Percentiles rank a stretch among this genome's conserved stretches.
Conservation (phyloP, 1,140 invertebrate genomes). For the Drosophila repletoides region DNA sequence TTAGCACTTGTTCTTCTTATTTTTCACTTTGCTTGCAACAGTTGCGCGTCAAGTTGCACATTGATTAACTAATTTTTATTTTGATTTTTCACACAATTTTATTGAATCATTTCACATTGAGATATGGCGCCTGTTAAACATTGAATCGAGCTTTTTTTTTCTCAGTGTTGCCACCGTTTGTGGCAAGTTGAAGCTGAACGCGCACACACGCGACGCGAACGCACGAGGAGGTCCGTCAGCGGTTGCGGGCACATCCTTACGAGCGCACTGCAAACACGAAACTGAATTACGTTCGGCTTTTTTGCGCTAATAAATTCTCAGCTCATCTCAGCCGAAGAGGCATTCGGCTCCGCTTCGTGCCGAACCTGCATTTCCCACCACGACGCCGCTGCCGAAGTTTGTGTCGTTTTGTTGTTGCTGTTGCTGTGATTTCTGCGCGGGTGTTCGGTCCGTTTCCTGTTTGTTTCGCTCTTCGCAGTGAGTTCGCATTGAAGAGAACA, state of each 20-base stretch:
- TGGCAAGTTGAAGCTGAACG: constrained; percentile 45
- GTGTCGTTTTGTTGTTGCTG: constrained; percentile 3
- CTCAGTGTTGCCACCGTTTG: constrained; percentile 4
- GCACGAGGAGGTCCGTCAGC: constrained; percentile 72
- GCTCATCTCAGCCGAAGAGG: constrained; percentile 44
- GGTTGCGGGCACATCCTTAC: constrained; percentile 81
- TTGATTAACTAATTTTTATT: constrained; percentile 27
- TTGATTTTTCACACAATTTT: constrained; percentile 14
- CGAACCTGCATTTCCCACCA: constrained; percentile 36
- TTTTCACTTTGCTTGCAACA: constrained; percentile 1
- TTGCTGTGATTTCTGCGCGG: constrained; percentile 58
- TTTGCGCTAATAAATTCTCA: constrained; percentile 74
- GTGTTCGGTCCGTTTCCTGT: constrained; percentile 43
- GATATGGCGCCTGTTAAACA: too few relatives aligned
- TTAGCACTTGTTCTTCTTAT: not conserved
- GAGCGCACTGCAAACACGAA: constrained; percentile 82
- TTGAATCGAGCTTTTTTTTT: too few relatives aligned
- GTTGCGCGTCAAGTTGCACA: constrained; percentile 18
- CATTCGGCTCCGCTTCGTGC: constrained; percentile 35
- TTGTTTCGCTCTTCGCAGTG: constrained; percentile 16
- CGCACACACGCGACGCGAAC: constrained; percentile 78
- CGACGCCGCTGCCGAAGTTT: constrained; percentile 23
- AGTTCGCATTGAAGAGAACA: too few relatives aligned
- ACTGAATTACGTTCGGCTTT: constrained; percentile 76
- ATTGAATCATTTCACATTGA: too few relatives aligned